These are phyloP conservation scores for Fistularia tabacaria DNA, from an alignment of 2,797 vertebrate species.

Conservation along the genomic window DNA sequence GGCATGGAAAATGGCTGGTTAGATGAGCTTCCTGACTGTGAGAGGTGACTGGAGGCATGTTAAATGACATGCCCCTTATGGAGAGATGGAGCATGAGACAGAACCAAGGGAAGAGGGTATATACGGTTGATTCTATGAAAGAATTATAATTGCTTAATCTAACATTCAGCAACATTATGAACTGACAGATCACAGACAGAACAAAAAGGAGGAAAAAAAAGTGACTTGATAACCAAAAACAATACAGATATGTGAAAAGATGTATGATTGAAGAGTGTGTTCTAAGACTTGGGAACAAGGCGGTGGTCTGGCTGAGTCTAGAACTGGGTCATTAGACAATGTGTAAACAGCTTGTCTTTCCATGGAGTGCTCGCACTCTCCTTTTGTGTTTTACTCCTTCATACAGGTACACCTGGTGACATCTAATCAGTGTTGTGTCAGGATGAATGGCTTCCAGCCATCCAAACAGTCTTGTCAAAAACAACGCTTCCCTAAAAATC, in stretches of 20 bases:
- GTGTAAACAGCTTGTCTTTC: conserved; percentile 56
- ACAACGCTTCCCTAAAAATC: conserved; percentile 71
- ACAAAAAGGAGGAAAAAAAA: no score
- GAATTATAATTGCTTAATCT: conserved; percentile 28
- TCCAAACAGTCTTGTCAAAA: conserved; percentile 73
- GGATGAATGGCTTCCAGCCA: conserved; percentile 74
- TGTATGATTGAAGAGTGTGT: conserved; percentile 1
- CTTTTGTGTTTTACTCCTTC: conserved; percentile 32
- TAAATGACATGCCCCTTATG: conserved; percentile 70
- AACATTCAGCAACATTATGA: background rate
- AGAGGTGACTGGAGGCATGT: conserved; percentile 70
- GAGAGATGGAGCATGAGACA: conserved; percentile 53
- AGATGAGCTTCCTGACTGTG: conserved; percentile 68
- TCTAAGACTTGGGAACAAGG: conserved; percentile 18
- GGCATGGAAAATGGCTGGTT: conserved; percentile 63
- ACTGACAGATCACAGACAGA: no score
- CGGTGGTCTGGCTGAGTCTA: conserved; percentile 23
- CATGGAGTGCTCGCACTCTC: conserved; percentile 43
- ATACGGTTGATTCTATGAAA: conserved; percentile 24
- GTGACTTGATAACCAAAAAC: no score
- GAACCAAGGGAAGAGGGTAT: conserved; percentile 20
- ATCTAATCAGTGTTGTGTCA: conserved; percentile 67
- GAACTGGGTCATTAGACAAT: conserved; percentile 59
- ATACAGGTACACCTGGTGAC: conserved; percentile 62
- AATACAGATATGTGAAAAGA: no score